phyloP scores from a whole-genome alignment of 2,888 invertebrate genomes.

The Steromphala cineraria region DNA sequence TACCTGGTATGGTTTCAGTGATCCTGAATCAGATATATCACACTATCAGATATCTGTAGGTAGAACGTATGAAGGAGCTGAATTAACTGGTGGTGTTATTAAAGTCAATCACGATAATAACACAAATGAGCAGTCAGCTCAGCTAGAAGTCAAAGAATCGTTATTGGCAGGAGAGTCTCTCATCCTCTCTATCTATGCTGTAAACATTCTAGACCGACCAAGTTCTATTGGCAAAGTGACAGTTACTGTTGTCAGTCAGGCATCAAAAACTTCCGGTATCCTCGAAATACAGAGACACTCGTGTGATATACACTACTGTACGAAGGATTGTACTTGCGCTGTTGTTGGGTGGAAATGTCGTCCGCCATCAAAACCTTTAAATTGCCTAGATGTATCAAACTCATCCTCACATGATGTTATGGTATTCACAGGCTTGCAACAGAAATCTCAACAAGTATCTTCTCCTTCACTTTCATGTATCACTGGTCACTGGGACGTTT shows the following conservation, averaged over 20 bases:
- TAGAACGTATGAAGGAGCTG: background rate
- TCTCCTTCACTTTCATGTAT: background rate
- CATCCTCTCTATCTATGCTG: constrained; percentile 15
- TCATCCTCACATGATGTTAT: background rate
- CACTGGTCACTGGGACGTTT: background rate
- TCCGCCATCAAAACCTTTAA: background rate
- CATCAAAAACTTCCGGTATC: background rate
- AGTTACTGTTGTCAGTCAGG: constrained; percentile 21
- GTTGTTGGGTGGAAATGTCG: constrained; percentile 6
- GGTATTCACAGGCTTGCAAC: background rate
- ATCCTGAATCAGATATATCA: background rate
- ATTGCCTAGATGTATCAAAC: background rate
- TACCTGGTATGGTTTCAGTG: constrained; percentile 14
- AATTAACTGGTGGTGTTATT: background rate
- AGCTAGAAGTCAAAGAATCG: background rate
- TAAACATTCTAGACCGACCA: constrained; percentile 16
- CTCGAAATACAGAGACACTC: constrained; percentile 24
- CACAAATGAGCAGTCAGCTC: background rate
- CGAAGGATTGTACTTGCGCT: constrained; percentile 25
- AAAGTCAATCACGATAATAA: background rate
- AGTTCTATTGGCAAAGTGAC: constrained; percentile 35
- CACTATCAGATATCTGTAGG: background rate
- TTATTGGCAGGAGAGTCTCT: constrained; percentile 30
- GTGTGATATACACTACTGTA: constrained; percentile 21
- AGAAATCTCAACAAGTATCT: too few relatives aligned